Conservation (phyloP, 2,113 vertebrate genomes). For the Stigmatopora nigra region DNA sequence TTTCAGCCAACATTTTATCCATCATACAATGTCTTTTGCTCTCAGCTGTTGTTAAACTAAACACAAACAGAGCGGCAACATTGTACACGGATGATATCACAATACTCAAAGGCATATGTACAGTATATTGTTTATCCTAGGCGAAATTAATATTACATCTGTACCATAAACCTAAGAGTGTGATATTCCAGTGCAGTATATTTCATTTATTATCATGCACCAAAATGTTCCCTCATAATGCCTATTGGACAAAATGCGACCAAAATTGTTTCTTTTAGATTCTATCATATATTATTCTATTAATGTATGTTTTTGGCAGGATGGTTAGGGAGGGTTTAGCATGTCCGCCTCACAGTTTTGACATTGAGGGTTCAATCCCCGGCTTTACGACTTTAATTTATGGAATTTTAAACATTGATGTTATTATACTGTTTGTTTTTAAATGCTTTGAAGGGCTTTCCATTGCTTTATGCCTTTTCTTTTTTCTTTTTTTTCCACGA, state of each 20-base stretch:
- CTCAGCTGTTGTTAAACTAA: neutral
- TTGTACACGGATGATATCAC: neutral
- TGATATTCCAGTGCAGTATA: neutral
- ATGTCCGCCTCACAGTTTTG: no score
- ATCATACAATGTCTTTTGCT: no score
- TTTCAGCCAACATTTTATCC: neutral
- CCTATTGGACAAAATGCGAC: neutral
- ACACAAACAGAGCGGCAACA: neutral
- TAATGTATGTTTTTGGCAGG: neutral
- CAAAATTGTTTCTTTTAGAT: neutral
- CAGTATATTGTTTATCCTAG: neutral
- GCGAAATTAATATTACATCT: neutral
- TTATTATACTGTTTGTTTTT: conserved; percentile 9
- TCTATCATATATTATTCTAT: neutral
- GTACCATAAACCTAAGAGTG: neutral
- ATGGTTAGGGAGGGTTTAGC: no score
- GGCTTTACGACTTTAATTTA: neutral
- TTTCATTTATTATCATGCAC: neutral
- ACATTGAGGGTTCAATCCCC: no score
- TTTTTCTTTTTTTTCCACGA: conserved; percentile 62
- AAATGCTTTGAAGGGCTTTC: conserved; percentile 58
- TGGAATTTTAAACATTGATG: neutral
- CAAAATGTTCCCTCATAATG: neutral
- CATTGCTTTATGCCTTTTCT: conserved; percentile 56
- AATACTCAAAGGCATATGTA: neutral